Conservation (phyloP, 2,888 invertebrate genomes). For the Molanna angustata region DNA sequence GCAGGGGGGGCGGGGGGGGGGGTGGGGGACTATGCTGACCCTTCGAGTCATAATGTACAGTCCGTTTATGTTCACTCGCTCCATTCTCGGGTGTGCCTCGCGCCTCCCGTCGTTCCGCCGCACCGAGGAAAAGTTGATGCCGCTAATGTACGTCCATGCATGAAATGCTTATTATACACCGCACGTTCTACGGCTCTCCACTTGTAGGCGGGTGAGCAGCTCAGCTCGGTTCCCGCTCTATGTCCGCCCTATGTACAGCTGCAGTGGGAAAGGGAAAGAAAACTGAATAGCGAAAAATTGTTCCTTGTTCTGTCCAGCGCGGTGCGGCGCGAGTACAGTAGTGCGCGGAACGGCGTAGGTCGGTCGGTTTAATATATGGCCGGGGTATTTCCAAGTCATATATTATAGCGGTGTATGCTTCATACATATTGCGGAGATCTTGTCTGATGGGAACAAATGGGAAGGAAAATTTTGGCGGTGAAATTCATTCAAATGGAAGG, state of each 20-base stretch:
- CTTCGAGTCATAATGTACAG: conserved; percentile 57
- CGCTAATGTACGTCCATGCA: conserved; percentile 48
- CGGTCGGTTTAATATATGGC: conserved; percentile 55
- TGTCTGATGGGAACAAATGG: conserved; percentile 57
- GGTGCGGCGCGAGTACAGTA: too few species aligned
- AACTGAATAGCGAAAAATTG: conserved; percentile 59
- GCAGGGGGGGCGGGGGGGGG: conserved; percentile 18
- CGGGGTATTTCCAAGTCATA: conserved; percentile 59
- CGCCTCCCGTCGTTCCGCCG: not conserved
- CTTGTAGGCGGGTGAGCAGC: conserved; percentile 39
- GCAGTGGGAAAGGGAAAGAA: conserved; percentile 40
- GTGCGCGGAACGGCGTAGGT: conserved; percentile 58
- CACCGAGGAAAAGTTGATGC: conserved; percentile 17
- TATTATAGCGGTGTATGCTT: conserved; percentile 57
- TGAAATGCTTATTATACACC: conserved; percentile 63
- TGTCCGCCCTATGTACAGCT: conserved; percentile 41
- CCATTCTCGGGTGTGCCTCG: conserved; percentile 33
- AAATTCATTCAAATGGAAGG: conserved; percentile 50
- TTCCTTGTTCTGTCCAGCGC: conserved; percentile 59
- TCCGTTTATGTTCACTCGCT: conserved; percentile 54
- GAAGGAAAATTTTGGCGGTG: conserved; percentile 54
- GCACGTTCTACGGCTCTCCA: conserved; percentile 49
- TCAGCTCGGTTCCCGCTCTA: conserved; percentile 40
- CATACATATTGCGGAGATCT: conserved; percentile 54
- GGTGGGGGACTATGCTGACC: conserved; percentile 47